These are phyloP conservation scores for Caenorhabditis inopinata DNA, from an alignment of 1,140 invertebrate species.

Conservation along the genomic window DNA sequence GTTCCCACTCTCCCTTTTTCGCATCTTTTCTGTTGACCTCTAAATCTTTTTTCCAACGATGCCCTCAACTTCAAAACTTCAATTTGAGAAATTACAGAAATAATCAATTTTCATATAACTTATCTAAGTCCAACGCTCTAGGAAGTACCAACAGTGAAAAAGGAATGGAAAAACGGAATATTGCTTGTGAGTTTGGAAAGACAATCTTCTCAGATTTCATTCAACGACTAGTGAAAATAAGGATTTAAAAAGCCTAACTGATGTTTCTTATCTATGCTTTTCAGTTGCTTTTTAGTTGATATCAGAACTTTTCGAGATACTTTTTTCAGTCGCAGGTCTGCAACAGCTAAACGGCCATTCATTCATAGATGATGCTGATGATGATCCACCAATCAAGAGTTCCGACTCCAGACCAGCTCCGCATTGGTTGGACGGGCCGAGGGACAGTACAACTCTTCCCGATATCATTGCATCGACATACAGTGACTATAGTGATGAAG, in stretches of 20 bases:
- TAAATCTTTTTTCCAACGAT: no score
- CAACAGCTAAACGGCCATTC: neutral
- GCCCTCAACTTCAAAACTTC: no score
- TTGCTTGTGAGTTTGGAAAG: neutral
- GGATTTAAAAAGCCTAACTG: no score
- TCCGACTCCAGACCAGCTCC: neutral
- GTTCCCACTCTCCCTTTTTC: no score
- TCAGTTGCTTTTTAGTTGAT: no score
- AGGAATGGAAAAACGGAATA: slow-evolving; percentile 5
- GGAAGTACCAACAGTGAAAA: neutral
- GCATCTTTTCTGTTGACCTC: no score
- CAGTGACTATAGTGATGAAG: slow-evolving; percentile 5
- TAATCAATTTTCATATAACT: neutral
- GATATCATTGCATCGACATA: slow-evolving; percentile 2
- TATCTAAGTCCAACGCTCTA: neutral
- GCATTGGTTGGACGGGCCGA: neutral
- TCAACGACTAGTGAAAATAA: no score
- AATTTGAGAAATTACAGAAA: no score
- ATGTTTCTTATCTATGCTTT: no score
- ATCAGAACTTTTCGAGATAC: neutral
- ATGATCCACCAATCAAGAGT: neutral
- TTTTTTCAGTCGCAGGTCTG: neutral
- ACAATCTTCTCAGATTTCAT: no score
- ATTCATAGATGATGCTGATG: neutral
- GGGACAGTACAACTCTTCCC: neutral